Conservation (phyloP, 2,113 vertebrate species). For the Tympanuchus pallidicinctus region DNA sequence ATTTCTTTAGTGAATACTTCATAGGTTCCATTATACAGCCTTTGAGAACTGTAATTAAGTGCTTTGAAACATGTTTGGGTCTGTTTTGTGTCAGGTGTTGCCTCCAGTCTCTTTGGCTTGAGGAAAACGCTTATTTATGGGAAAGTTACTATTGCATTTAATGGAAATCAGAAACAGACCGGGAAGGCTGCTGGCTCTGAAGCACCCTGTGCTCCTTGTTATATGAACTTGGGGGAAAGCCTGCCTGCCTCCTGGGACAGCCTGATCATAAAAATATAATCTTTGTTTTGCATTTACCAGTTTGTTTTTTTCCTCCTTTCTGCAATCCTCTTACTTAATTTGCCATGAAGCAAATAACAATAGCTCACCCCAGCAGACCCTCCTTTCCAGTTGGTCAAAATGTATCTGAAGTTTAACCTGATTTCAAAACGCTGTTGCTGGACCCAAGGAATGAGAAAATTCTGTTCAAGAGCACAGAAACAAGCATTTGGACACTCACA, state of each 20-base stretch:
- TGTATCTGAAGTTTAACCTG: not conserved
- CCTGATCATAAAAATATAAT: not conserved
- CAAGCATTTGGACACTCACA: not conserved
- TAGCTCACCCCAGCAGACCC: not conserved
- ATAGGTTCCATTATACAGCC: not conserved
- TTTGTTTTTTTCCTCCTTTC: not conserved
- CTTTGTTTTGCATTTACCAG: not conserved
- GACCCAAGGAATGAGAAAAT: not conserved
- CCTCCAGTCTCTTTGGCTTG: conserved; percentile 16
- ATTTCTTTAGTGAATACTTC: not conserved
- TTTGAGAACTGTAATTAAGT: not conserved
- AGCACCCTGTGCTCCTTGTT: not conserved
- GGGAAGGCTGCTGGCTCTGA: not conserved
- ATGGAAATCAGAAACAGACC: not conserved
- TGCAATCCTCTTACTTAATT: not conserved
- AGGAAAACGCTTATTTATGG: not conserved
- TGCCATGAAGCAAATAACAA: not conserved
- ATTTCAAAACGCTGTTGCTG: not conserved
- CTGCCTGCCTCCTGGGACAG: not conserved
- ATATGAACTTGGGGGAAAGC: not conserved
- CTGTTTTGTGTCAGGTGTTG: not conserved
- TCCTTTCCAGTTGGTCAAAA: not conserved
- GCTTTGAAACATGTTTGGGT: not conserved
- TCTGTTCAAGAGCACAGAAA: not conserved
- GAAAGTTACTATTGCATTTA: not conserved